Conservation (phyloP, 1,140 invertebrate genomes). For the Nasonia vitripennis region DNA sequence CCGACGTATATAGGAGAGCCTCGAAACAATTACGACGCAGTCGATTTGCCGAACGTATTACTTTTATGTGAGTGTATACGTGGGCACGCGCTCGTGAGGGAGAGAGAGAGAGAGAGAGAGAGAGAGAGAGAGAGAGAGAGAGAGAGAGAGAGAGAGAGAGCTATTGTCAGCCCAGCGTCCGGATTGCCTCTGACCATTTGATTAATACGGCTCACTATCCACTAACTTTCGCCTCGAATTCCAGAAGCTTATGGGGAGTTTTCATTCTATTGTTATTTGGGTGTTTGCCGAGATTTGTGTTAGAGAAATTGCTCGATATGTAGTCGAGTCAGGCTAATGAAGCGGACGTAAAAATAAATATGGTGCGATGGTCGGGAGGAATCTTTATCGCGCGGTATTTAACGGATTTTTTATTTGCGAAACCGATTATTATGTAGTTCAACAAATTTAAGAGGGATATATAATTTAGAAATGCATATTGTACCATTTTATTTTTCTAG, state of each 20-base stretch:
- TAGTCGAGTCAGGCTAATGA: not conserved
- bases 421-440: too few relatives aligned
- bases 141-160: too few relatives aligned
- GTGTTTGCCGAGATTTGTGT: not conserved
- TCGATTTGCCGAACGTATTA: constrained; percentile 23
- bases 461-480: too few relatives aligned
- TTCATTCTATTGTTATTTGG: not conserved
- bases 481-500: too few relatives aligned
- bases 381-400: too few relatives aligned
- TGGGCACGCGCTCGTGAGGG: too few relatives aligned
- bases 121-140: too few relatives aligned
- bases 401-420: not conserved
- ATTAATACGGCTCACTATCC: not conserved
- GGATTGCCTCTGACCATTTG: not conserved
- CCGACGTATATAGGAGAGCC: not conserved
- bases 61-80: not conserved
- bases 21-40: not conserved
- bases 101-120: too few relatives aligned
- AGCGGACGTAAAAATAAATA: not conserved
- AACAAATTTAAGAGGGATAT: too few relatives aligned
- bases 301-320: not conserved
- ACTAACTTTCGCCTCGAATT: not conserved
- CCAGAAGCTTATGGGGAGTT: not conserved
- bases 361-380: too few relatives aligned
- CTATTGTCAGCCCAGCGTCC: not conserved